phyloP scores from a whole-genome alignment of 2,797 vertebrate genomes.

The Centropyge bicolor region DNA sequence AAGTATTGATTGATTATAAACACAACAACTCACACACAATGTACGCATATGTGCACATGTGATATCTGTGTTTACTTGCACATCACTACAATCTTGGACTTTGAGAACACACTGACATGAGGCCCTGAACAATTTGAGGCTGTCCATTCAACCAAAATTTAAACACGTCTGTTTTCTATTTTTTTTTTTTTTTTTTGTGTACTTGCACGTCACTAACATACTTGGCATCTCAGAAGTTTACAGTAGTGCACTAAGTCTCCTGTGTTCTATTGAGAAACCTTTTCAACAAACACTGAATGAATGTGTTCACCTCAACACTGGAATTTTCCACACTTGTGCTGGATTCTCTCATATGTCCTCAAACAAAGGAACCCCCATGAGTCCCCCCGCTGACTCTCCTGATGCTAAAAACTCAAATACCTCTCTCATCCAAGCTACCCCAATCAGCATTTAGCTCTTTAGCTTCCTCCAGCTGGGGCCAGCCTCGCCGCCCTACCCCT shows the following conservation, averaged over 20 bases:
- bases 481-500: constrained; percentile 78
- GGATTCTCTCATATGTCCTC: constrained; percentile 81
- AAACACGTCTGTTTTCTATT: neutral
- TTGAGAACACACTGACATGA: neutral
- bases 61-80: neutral
- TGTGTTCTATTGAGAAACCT: neutral
- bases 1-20: neutral
- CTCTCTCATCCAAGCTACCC: constrained; percentile 68
- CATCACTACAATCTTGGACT: neutral
- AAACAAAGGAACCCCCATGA: constrained; percentile 78
- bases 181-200: neutral
- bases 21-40: neutral
- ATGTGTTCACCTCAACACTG: constrained; percentile 62
- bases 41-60: neutral
- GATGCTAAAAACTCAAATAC: constrained; percentile 65
- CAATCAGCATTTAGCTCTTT: constrained; percentile 84
- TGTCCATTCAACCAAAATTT: neutral
- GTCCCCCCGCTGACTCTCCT: constrained; percentile 54
- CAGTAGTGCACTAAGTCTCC: neutral
- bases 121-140: neutral
- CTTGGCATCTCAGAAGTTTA: neutral
- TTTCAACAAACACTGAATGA: constrained; percentile 53
- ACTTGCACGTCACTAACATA: neutral
- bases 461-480: constrained; percentile 91
- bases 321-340: constrained; percentile 67